Conservation (phyloP, 2,797 vertebrate genomes). For the Morelia viridis region DNA sequence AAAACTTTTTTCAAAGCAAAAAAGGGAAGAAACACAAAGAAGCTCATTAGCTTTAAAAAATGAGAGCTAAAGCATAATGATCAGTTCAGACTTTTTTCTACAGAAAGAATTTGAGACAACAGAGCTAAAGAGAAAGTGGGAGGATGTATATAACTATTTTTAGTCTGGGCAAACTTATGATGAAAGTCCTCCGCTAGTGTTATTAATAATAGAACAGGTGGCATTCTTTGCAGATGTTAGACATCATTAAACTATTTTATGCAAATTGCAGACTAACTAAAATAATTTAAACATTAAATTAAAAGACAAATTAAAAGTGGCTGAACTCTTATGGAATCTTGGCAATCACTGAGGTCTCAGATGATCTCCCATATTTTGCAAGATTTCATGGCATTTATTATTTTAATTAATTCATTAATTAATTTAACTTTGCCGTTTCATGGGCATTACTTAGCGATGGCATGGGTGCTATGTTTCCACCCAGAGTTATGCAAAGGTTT, state of each 20-base stretch:
- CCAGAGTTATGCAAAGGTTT: not conserved
- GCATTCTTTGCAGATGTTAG: not conserved
- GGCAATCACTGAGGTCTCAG: not conserved
- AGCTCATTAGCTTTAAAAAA: not conserved
- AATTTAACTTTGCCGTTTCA: not conserved
- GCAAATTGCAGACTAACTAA: not conserved
- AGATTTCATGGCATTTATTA: not conserved
- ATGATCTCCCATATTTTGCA: not conserved
- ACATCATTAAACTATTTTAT: not conserved
- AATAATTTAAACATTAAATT: not conserved
- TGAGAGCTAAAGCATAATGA: not conserved
- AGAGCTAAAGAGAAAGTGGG: not conserved
- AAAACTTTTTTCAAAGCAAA: constrained; percentile 6
- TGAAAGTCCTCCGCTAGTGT: not conserved
- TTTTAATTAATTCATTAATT: not conserved
- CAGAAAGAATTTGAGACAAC: not conserved
- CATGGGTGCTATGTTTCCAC: not conserved
- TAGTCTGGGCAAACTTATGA: not conserved
- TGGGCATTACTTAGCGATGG: not conserved
- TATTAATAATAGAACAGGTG: not conserved
- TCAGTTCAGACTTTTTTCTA: not conserved
- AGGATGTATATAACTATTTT: not conserved
- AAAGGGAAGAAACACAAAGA: not conserved
- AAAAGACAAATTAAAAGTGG: not conserved
- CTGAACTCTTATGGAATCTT: not conserved